phyloP scores from a whole-genome alignment of 1,140 invertebrate genomes.

The Panulirus ornatus region DNA sequence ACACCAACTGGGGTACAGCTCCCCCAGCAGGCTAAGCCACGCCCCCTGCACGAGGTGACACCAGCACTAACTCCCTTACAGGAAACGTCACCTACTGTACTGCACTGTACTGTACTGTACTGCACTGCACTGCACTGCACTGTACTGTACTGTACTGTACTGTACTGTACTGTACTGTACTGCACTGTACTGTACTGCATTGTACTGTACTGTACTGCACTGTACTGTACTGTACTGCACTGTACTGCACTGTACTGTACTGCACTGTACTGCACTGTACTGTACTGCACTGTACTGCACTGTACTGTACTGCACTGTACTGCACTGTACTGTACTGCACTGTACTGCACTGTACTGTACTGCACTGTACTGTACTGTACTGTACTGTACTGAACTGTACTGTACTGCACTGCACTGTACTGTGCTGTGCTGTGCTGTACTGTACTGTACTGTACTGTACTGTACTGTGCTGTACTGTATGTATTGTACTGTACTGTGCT shows the following conservation, averaged over 20 bases:
- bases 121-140: conserved; percentile 72
- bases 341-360: conserved; percentile 72
- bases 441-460: conserved; percentile 66
- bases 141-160: conserved; percentile 73
- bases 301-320: conserved; percentile 69
- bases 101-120: conserved; percentile 67
- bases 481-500: conserved; percentile 61
- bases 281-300: conserved; percentile 72
- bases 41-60: too few relatives aligned
- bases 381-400: conserved; percentile 74
- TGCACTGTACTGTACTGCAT: conserved; percentile 72
- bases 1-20: too few relatives aligned
- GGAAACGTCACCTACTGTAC: too few relatives aligned
- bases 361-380: conserved; percentile 70
- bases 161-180: conserved; percentile 68
- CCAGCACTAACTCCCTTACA: too few relatives aligned
- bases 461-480: conserved; percentile 68
- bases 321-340: conserved; percentile 65
- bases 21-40: too few relatives aligned
- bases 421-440: conserved; percentile 71
- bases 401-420: conserved; percentile 73
- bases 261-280: conserved; percentile 66
- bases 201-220: conserved; percentile 74
- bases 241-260: conserved; percentile 70
- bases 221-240: conserved; percentile 72